These are phyloP conservation scores for Rhegmatorhina hoffmannsi DNA, from an alignment of 2,113 vertebrate genomes.

Conservation along the genomic window DNA sequence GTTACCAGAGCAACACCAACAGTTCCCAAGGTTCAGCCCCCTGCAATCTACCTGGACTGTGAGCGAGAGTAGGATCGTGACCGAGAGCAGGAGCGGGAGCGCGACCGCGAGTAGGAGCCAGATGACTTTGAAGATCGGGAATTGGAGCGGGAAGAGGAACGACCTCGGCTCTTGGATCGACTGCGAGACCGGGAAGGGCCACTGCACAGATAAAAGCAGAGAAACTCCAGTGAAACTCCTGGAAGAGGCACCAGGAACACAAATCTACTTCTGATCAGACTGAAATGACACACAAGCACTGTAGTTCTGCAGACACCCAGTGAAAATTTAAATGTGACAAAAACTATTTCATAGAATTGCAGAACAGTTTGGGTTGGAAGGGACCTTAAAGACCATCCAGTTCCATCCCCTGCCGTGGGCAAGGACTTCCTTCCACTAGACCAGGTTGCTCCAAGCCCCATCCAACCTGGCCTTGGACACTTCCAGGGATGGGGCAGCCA, in stretches of 20 bases:
- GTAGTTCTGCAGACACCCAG: not conserved
- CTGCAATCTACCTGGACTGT: slow-evolving; percentile 81
- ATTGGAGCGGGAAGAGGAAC: slow-evolving; percentile 91
- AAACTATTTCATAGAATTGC: not conserved
- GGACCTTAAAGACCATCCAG: not conserved
- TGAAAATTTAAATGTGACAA: not conserved
- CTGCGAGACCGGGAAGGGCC: slow-evolving; percentile 85
- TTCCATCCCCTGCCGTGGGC: not conserved
- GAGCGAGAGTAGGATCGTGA: slow-evolving; percentile 90
- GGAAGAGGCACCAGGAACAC: not conserved
- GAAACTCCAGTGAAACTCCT: not conserved
- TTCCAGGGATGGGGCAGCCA: not conserved
- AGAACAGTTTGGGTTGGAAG: not conserved
- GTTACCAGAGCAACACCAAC: not conserved
- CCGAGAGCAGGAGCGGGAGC: slow-evolving; percentile 84
- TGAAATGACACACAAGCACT: not conserved
- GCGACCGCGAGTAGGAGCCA: slow-evolving; percentile 84
- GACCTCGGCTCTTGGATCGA: slow-evolving; percentile 88
- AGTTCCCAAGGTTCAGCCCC: accelerated
- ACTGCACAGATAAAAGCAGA: slow-evolving; percentile 46
- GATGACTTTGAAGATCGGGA: slow-evolving; percentile 94
- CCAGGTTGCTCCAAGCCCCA: accelerated
- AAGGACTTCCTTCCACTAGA: not conserved
- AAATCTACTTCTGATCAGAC: not conserved
- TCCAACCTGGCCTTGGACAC: not conserved